Evolutionary conservation across 2,888 invertebrate species (phyloP), one percentile per base, ranked within the genome.

Genomic region (Ichneumon xanthorius): DNA sequence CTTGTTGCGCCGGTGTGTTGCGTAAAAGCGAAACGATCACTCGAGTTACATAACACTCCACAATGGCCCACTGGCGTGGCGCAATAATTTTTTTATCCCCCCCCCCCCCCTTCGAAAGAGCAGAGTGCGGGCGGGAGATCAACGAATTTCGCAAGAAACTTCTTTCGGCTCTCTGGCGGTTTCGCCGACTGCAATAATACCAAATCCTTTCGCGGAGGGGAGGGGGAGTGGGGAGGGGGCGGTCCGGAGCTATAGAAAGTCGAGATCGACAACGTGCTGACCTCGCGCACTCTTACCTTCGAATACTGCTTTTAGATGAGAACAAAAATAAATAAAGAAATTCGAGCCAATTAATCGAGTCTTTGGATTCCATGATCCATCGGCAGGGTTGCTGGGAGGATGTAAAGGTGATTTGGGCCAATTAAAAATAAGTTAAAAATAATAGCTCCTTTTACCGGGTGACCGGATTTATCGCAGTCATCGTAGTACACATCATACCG

Each of bases 61-160:
- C 87, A 87, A 87, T 88, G 85, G 85, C 76, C 82, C 80, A 80
- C 63, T 79, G 67, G 61, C 48, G 78, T 87, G 83, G 87, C 77
- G 87, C 86, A 88, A 87, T 86, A 63, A 55, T 76, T 84, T 82
- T 78, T 87, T 87, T 83, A 84, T 84, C 82, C 86, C 70, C 65
- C 53, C 33, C 37, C 86, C 70, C 65, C 53, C n/a, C n/a, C n/a
- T n/a, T 53, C 81, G 67, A 71, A 83, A 85, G 80, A 80, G 80
- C 80, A 80, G 65, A 80, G 80, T 45, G 80, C 80, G 86, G 83
- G 80, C 80, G 86, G 80, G 80, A 80, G 76, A 86, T 80, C 80
- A 73, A 72, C 53, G 48, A 26, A 77, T 86, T 86, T 86, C 86
- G 77, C 71, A 83, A 86, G 68, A 83, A 63, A 63, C 68, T 83